Evolutionary conservation across 2,888 invertebrate species (phyloP).

Genomic region (Trichacis sp.): DNA sequence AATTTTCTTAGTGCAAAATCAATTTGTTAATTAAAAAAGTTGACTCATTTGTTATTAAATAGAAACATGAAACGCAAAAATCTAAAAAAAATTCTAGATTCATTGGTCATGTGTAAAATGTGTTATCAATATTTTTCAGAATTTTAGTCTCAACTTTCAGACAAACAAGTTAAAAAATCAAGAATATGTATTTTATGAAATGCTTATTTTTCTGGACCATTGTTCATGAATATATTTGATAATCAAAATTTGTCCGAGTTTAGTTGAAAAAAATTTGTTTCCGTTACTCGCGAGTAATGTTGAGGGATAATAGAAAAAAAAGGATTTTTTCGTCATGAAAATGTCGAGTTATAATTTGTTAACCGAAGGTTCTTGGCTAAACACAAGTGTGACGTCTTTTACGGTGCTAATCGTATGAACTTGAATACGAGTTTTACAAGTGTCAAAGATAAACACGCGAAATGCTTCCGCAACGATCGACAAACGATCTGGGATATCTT

Average conservation of each 20-base stretch:
- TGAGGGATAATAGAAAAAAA: background rate
- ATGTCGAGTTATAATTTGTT: background rate
- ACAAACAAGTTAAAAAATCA: no score
- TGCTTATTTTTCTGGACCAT: no score
- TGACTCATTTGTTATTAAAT: no score
- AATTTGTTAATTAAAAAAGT: no score
- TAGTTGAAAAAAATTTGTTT: background rate
- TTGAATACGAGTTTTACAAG: constrained; percentile 40
- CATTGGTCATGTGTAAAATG: no score
- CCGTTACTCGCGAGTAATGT: background rate
- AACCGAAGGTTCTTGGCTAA: background rate
- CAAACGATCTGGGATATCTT: constrained; percentile 34
- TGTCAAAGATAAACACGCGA: constrained; percentile 49
- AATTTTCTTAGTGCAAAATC: no score
- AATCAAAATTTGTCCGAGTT: background rate
- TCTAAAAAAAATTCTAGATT: no score
- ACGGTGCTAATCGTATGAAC: constrained; percentile 66
- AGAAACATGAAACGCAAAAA: no score
- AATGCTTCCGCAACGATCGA: constrained; percentile 61
- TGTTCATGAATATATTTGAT: background rate
- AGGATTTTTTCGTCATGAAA: background rate
- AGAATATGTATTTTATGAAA: no score
- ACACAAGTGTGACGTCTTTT: constrained; percentile 36
- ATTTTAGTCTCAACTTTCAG: no score
- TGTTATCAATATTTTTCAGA: no score